A percentile compares a stretch with the other conserved stretches of the same genome.
Conservation (phyloP, 2,888 invertebrate genomes). For the Callosobruchus maculatus region DNA sequence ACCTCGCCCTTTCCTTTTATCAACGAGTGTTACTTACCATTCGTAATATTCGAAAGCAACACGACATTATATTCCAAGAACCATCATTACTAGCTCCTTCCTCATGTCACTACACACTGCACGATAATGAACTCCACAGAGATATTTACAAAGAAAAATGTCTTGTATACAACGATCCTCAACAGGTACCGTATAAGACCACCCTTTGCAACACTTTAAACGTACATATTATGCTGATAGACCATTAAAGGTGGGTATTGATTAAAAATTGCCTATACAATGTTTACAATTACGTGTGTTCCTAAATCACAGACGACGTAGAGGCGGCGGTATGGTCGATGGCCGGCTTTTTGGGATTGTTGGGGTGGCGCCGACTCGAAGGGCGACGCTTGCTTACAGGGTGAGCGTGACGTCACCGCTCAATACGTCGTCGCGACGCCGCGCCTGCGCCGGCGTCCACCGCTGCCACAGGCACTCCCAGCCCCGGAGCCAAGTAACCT, state of each 20-base stretch:
- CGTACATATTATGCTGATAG: background rate
- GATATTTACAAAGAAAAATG: background rate
- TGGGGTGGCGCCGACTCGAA: conserved; percentile 11
- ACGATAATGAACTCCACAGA: background rate
- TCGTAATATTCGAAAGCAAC: conserved; percentile 46
- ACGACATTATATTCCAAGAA: conserved; percentile 34
- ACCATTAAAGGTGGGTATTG: background rate
- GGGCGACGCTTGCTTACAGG: conserved; percentile 27
- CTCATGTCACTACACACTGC: background rate
- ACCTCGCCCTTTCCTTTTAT: background rate
- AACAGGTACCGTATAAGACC: conserved; percentile 13
- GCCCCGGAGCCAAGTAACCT: background rate
- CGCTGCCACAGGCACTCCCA: background rate
- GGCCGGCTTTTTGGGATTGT: background rate
- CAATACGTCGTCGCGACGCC: conserved; percentile 50
- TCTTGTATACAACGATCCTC: conserved; percentile 9
- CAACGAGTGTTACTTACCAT: conserved; percentile 44
- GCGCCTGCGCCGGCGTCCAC: conserved; percentile 31
- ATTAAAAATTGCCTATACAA: background rate
- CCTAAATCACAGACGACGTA: background rate
- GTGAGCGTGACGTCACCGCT: conserved; percentile 48
- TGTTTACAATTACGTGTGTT: background rate
- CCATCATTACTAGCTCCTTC: conserved; percentile 15
- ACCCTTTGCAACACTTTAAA: background rate
- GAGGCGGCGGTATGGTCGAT: background rate